Conservation (phyloP, 2,797 vertebrate species). For the Selene dorsalis region DNA sequence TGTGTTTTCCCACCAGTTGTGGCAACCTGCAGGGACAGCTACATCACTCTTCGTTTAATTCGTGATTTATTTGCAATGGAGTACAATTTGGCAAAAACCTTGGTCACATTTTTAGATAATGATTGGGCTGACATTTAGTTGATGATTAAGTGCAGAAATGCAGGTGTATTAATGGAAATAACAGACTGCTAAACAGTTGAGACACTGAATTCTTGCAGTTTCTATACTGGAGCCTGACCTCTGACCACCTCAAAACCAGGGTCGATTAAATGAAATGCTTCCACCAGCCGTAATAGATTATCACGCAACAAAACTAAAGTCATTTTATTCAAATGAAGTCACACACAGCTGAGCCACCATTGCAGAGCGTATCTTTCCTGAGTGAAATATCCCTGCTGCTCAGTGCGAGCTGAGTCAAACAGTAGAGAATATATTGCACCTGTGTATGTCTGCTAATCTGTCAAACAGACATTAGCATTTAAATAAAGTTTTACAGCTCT, state of each 20-base stretch:
- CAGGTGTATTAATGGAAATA: conserved; percentile 20
- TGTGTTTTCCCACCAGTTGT: not conserved
- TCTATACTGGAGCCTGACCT: conserved; percentile 6
- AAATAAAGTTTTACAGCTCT: conserved; percentile 69
- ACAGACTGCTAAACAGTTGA: not conserved
- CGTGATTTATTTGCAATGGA: not conserved
- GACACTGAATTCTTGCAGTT: not conserved
- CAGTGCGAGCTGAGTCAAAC: conserved; percentile 54
- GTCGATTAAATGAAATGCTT: conserved; percentile 4
- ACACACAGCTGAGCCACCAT: conserved; percentile 15
- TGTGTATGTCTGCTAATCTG: conserved; percentile 54
- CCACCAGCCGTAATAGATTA: conserved; percentile 7
- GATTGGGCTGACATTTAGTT: not conserved
- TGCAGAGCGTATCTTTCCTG: conserved; percentile 21
- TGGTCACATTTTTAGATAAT: not conserved
- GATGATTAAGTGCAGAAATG: not conserved
- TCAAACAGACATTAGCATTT: conserved; percentile 75
- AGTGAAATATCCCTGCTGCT: conserved; percentile 48
- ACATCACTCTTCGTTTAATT: not conserved
- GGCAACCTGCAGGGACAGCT: not conserved
- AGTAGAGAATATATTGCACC: conserved; percentile 42
- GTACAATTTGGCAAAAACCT: not conserved
- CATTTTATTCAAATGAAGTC: conserved; percentile 26
- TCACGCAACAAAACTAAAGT: conserved; percentile 18
- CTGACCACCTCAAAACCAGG: conserved; percentile 9